Evolutionary conservation across 2,113 vertebrate species (phyloP).

Genomic region (Eupsittula cactorum): DNA sequence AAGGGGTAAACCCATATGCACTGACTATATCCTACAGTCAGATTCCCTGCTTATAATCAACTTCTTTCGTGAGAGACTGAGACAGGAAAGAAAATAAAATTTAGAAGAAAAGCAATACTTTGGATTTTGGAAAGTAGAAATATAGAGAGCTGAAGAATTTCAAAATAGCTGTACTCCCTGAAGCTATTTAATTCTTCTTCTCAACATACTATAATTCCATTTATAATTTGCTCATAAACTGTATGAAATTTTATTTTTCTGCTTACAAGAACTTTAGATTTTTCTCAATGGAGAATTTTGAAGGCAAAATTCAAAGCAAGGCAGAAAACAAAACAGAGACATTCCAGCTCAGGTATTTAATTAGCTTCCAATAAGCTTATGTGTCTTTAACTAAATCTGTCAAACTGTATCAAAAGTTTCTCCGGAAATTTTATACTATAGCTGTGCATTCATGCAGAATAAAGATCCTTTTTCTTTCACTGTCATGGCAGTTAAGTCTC

Average conservation of each 20-base stretch:
- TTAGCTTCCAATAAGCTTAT: slow-evolving; percentile 13
- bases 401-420: slow-evolving; percentile 39
- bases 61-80: background rate
- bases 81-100: background rate
- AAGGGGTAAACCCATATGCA: background rate
- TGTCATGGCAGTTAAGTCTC: slow-evolving; percentile 37
- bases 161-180: background rate
- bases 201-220: background rate
- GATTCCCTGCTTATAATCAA: background rate
- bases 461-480: slow-evolving; percentile 54
- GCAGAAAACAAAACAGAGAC: background rate
- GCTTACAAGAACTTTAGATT: background rate
- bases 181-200: background rate
- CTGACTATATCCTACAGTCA: background rate
- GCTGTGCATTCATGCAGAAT: slow-evolving; percentile 53
- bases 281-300: slow-evolving; percentile 4
- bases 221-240: background rate
- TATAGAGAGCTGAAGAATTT: background rate
- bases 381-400: slow-evolving; percentile 18
- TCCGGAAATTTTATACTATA: slow-evolving; percentile 41
- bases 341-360: background rate
- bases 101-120: background rate
- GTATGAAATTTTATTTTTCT: background rate
- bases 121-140: background rate
- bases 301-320: background rate